These are phyloP conservation scores for Lasioglossum marginatum DNA, from an alignment of 2,888 invertebrate genomes.

Conservation along the genomic window DNA sequence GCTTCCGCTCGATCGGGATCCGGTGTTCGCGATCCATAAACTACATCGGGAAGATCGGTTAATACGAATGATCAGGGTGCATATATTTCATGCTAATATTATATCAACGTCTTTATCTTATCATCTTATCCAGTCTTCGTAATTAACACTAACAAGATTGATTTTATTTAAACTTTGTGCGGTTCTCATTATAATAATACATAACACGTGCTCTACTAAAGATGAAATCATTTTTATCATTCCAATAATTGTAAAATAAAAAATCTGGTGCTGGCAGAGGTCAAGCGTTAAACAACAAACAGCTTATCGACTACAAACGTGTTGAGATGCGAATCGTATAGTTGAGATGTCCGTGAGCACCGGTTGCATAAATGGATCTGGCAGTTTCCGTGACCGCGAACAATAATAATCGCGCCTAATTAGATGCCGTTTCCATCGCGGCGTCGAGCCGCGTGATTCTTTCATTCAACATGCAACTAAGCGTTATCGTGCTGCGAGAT, in stretches of 20 bases:
- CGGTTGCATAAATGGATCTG: constrained; percentile 48
- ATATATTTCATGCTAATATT: not conserved
- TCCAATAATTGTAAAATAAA: too few relatives aligned
- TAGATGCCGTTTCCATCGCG: constrained; percentile 43
- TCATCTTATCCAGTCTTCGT: too few relatives aligned
- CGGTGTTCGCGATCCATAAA: not conserved
- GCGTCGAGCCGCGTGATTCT: constrained; percentile 1
- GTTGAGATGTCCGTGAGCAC: constrained; percentile 22
- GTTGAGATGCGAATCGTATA: constrained; percentile 32
- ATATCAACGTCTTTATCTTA: too few relatives aligned
- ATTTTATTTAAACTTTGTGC: too few relatives aligned
- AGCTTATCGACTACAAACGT: not conserved
- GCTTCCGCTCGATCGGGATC: not conserved
- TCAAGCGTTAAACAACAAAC: not conserved
- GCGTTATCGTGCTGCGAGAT: constrained; percentile 17
- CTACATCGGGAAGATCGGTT: not conserved
- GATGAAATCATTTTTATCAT: too few relatives aligned
- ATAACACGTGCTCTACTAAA: too few relatives aligned
- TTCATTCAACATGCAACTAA: constrained; percentile 6
- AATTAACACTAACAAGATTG: too few relatives aligned
- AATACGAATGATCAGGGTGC: not conserved
- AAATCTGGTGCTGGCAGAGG: too few relatives aligned
- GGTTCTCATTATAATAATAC: too few relatives aligned
- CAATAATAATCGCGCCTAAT: constrained; percentile 51
- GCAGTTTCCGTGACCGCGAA: constrained; percentile 49